A percentile compares a stretch with the other conserved stretches of the same genome.
Evolutionary conservation across 53 echinoderm and acorn worm genomes (phyloP).

Genomic region (Apostichopus leukothele): DNA sequence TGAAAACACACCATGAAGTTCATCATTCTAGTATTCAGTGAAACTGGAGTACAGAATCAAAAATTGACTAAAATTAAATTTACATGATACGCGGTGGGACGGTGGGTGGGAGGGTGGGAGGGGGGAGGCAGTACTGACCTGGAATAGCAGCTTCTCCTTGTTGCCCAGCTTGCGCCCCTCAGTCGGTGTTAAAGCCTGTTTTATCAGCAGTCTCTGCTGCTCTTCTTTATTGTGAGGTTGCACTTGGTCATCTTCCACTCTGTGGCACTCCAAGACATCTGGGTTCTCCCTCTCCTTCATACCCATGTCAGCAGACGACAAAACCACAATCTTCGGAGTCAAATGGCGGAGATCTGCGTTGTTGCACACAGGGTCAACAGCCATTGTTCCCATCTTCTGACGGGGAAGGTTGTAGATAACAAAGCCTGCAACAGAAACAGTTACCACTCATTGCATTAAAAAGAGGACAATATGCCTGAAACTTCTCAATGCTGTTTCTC

Average conservation of each 20-base stretch:
- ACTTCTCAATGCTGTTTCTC: too few species aligned
- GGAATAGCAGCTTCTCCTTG: constrained; percentile 40
- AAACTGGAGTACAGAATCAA: too few species aligned
- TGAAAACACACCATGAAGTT: too few species aligned
- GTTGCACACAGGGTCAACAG: constrained; percentile 40
- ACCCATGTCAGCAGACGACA: constrained; percentile 38
- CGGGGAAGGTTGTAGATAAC: neutral
- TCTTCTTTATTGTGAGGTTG: constrained; percentile 40
- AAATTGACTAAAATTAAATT: too few species aligned
- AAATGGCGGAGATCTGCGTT: constrained; percentile 34
- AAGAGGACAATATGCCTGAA: too few species aligned
- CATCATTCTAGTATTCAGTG: too few species aligned
- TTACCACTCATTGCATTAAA: too few species aligned
- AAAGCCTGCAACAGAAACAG: constrained; percentile 3
- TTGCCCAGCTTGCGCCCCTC: constrained; percentile 30
- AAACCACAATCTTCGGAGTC: constrained; percentile 44
- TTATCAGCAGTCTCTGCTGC: constrained; percentile 45
- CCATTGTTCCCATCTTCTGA: constrained; percentile 51
- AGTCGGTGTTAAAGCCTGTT: constrained; percentile 14
- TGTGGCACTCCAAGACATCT: constrained; percentile 47
- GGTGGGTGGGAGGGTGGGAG: too few species aligned
- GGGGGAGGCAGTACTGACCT: constrained; percentile 3
- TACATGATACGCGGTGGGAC: too few species aligned
- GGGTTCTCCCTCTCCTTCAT: constrained; percentile 48
- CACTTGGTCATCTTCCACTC: constrained; percentile 33